Evolutionary conservation across 2,797 vertebrate genomes (phyloP), one percentile per base, ranked within the genome.

Genomic region (Uromys caudimaculatus): DNA sequence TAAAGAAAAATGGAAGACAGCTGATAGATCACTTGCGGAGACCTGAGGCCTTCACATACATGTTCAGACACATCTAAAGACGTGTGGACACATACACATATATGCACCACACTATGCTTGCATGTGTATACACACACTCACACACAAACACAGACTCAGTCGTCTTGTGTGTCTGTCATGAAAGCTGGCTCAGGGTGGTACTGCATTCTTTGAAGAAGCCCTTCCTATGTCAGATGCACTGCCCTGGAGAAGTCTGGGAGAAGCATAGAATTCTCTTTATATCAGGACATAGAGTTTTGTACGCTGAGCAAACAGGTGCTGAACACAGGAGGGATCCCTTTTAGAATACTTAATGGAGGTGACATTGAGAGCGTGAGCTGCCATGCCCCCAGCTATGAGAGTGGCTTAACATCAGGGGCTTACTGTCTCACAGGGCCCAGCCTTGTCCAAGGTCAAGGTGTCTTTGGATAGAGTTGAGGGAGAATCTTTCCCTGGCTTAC

Each of bases 211-310:
- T 23, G 50, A 92, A 85, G 78, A 50, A 35, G 35, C 35, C 23
- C 44, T 77, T 90, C 69, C 32, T 8, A 0, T 50, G 16, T 19
- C n/a, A 64, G 50, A 29, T 4, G 32, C 38, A 0, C 1, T 0
- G 1, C 2, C 52, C 73, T 41, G 19, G 41, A 47, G 50, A 41
- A 50, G 82, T 62, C 2, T 6, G 3, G 44, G 44, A 44, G 44
- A 77, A 93, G 35, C 79, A 78, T 9, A 35, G 14, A 83, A 29
- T 78, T 91, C 23, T 44, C 24, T 50, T 78, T 32, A 21, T 23
- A 10, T 16, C 13, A 19, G 41, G 35, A 11, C 6, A 83, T 35
- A 17, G 29, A 16, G 35, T n/a, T 92, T 69, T 5, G 6, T 29
- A 17, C 29, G 64, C 4, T 24, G 21, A 32, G 13, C 32, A 67